phyloP scores from a whole-genome alignment of 2,113 vertebrate genomes.

The Eulemur macaco region DNA sequence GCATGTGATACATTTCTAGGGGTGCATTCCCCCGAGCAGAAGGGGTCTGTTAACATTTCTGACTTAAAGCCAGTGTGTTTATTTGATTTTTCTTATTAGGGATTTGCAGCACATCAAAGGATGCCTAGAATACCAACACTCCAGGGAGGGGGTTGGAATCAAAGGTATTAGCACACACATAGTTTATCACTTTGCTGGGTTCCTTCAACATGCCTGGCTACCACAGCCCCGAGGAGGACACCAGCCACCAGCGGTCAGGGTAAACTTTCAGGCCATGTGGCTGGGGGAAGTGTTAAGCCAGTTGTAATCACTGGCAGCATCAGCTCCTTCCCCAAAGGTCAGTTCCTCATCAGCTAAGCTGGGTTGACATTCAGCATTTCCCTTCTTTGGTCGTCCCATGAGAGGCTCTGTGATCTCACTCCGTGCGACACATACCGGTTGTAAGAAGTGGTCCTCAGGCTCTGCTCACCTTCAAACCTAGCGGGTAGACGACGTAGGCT shows the following conservation, averaged over 20 bases:
- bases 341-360: slow-evolving; percentile 27
- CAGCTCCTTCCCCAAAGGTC: slow-evolving; percentile 22
- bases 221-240: neutral
- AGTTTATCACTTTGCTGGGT: slow-evolving; percentile 49
- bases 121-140: slow-evolving; percentile 61
- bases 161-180: slow-evolving; percentile 57
- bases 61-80: slow-evolving; percentile 44
- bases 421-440: neutral
- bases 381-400: neutral
- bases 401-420: neutral
- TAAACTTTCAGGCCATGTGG: neutral
- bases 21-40: neutral
- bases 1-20: neutral
- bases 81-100: slow-evolving; percentile 52
- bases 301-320: neutral
- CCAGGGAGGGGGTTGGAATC: slow-evolving; percentile 31
- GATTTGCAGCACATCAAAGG: slow-evolving; percentile 61
- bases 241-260: neutral
- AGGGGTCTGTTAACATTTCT: slow-evolving; percentile 35
- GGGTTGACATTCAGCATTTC: slow-evolving; percentile 40
- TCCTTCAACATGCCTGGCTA: slow-evolving; percentile 35
- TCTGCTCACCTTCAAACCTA: neutral
- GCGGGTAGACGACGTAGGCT: neutral
- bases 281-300: slow-evolving; percentile 37
- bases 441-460: neutral